Evolutionary conservation across 1,140 invertebrate genomes (phyloP), one percentile per base, ranked within the genome.

Genomic region (Lordiphosa clarofinis): DNA sequence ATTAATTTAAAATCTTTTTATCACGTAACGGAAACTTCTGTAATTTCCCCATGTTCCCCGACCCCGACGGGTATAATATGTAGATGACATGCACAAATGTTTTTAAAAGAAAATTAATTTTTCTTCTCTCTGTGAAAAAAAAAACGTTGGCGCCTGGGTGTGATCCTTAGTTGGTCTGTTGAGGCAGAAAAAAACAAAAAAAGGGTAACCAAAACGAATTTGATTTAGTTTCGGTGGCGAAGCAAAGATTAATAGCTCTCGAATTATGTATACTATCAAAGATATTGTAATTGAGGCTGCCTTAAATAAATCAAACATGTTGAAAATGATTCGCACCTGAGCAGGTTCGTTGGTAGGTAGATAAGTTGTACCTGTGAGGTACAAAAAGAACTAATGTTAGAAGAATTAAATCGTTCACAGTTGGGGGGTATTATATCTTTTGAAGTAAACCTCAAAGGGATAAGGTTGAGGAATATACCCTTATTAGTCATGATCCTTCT

Each of bases 1-100:
- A 68, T 78, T 78, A 73, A 78, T 75, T 75, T 56, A 70, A 75
- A 75, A 75, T 70, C 58, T 58, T 19, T 43, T 70, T 75, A 74
- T 74, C 72, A 75, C 31, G 60, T 3, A 75, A 65, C 56, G 72
- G 65, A 69, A 56, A 74, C 59, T 59, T 73, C 37, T 59, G 28
- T 39, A 55, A 40, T 42, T 24, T 35, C 28, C 49, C 36, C 46
- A 10, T 13, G 53, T 35, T 37, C 52, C 65, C 40, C 15, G n/a
- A 28, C 44, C n/a, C 15, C 12, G 11, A 28, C 47, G n/a, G n/a
- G n/a, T 63, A 78, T 78, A 55, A 64, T 78, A 78, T 78, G 73
- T 69, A 50, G 64, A 69, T 69, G 66, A 55, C 57, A 52, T 62
- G 43, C 66, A 57, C 33, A 49, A 48, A 44, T 40, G 8, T 40